phyloP scores from a whole-genome alignment of 2,888 invertebrate species.

The Molanna angustata region DNA sequence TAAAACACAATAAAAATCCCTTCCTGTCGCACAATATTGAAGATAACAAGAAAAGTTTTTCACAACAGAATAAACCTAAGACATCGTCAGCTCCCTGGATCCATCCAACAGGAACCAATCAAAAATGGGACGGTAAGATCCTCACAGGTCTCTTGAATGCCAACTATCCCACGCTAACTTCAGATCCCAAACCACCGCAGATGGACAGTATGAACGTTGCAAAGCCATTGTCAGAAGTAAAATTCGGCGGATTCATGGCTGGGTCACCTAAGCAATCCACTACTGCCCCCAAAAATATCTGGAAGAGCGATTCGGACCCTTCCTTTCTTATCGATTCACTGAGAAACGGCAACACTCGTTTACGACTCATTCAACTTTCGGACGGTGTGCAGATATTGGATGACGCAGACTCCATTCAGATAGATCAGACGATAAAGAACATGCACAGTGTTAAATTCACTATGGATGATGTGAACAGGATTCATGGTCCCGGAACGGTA shows the following conservation, averaged over 20 bases:
- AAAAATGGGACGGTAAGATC: not conserved
- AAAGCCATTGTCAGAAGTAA: conserved; percentile 18
- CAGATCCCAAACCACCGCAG: not conserved
- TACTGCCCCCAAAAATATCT: conserved; percentile 1
- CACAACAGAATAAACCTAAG: not conserved
- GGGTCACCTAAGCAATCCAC: conserved; percentile 5
- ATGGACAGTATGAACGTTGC: not conserved
- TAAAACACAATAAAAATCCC: too few relatives aligned
- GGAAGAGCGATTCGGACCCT: conserved; percentile 13
- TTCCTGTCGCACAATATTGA: too few relatives aligned
- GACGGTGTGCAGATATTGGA: conserved; percentile 10
- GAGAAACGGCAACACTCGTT: conserved; percentile 4
- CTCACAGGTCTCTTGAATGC: conserved; percentile 3
- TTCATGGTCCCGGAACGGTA: not conserved
- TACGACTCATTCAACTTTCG: conserved; percentile 18
- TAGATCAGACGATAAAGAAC: not conserved
- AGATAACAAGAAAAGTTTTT: conserved; percentile 2
- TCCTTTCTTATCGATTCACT: conserved; percentile 5
- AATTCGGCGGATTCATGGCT: conserved; percentile 12
- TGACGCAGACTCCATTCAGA: not conserved
- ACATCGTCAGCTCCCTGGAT: conserved; percentile 4
- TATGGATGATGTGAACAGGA: not conserved
- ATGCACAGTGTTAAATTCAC: not conserved
- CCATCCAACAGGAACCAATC: not conserved
- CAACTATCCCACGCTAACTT: conserved; percentile 1